Evolutionary conservation across 2,113 vertebrate genomes (phyloP).

Genomic region (Amphilophus citrinellus): DNA sequence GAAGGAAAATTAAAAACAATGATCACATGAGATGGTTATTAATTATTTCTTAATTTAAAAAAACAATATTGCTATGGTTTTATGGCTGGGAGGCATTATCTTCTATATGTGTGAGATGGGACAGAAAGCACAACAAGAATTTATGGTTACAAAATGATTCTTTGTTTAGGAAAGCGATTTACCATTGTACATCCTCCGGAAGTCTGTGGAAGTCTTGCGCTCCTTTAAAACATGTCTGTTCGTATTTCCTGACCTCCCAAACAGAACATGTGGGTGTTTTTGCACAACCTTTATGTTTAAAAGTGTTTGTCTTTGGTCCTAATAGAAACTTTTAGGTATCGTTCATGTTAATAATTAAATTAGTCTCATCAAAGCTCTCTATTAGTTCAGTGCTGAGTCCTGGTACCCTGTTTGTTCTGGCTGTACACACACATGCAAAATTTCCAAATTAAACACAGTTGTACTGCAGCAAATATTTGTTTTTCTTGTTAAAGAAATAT

Average conservation of each 20-base stretch:
- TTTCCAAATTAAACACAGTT: neutral
- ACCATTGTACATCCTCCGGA: neutral
- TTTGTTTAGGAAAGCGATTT: neutral
- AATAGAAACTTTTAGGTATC: neutral
- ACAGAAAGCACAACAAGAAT: neutral
- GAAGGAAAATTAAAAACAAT: neutral
- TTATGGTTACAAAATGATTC: neutral
- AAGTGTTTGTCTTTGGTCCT: neutral
- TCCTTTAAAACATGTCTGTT: neutral
- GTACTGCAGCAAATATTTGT: accelerated
- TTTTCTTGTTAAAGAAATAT: neutral
- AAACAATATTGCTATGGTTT: neutral
- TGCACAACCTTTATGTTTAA: neutral
- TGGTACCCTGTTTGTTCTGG: neutral
- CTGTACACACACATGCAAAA: neutral
- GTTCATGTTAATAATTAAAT: constrained; percentile 39
- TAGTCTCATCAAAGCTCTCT: neutral
- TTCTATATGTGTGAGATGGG: neutral
- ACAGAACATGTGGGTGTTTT: neutral
- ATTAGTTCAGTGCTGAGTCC: constrained; percentile 3
- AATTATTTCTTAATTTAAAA: neutral
- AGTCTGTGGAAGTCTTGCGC: neutral
- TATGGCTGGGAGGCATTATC: neutral
- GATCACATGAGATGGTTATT: neutral
- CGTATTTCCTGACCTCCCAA: neutral